Base-by-base conservation (phyloP, 2,888 invertebrate species). In the Athalia rosae region DNA sequence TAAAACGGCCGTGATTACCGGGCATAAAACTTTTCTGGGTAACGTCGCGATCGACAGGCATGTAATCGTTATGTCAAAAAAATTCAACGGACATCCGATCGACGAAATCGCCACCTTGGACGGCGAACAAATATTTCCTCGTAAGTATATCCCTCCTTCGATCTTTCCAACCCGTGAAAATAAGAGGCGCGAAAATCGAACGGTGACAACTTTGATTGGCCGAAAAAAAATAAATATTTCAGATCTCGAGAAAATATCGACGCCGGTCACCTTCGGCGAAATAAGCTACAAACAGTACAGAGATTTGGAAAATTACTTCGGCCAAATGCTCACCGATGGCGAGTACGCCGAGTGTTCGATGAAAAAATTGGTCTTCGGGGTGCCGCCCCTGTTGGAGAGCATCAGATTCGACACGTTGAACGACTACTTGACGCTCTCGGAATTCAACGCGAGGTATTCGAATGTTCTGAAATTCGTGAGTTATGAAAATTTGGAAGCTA, bases 51-150 rank as follows among this genome's bases (percentile, higher is more conserved):
- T 91, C 66, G 84, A 86, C 3, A 84, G 89, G 5, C 89, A 90
- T 78, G 80, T 92, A 1, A 84, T 88, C 47, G 85, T 93, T 0
- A 78, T 83, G 45, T 90, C 91, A 9, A 87, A 88, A 4, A 82
- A 82, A 4, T 88, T 93, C 0, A 92, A 91, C 81, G 87, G 89
- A 11, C 90, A 91, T 77, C 81, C 87, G 0, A 79, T 92, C 0
- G 83, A 90, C 0, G 86, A 90, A 4, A 91, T 93, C 79, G 84
- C 93, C 0, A 92, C 92, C 3, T 87, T 88, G 79, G 89, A 92
- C 69, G 91, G 91, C 0, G 86, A 90, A 1, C 93, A 93, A 86
- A 81, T 85, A 0, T 83, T 93, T 0, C 82, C 84, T 4, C 81
- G 87, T 87, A 81, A 82, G 81, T 71, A 28, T 28, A 28, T 69